Conservation (phyloP, 2,797 vertebrate genomes). For the Monodelphis domestica region DNA sequence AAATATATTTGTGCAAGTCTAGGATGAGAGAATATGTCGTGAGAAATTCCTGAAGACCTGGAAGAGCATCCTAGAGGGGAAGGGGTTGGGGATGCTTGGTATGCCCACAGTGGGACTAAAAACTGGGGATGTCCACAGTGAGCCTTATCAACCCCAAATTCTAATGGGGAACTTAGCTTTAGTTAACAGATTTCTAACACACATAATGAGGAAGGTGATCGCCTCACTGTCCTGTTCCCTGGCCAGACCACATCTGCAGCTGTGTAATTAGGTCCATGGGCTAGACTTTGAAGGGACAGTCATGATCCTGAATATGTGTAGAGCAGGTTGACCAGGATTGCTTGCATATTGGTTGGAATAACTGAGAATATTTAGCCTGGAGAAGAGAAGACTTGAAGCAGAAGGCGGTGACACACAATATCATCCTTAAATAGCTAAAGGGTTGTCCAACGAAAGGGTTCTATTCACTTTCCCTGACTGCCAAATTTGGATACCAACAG, state of each 20-base stretch:
- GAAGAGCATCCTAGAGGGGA: not conserved
- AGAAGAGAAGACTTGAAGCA: not conserved
- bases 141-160: not conserved
- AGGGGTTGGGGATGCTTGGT: not conserved
- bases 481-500: not conserved
- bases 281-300: not conserved
- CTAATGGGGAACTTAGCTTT: not conserved
- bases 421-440: not conserved
- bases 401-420: too few species aligned
- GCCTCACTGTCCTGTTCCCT: not conserved
- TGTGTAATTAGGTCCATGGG: not conserved
- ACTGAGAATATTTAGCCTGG: not conserved
- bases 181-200: not conserved
- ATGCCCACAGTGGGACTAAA: not conserved
- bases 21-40: not conserved
- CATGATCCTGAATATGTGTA: not conserved
- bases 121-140: not conserved
- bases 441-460: not conserved
- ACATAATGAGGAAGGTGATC: too few species aligned
- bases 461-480: not conserved
- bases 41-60: not conserved
- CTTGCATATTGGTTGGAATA: not conserved
- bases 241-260: not conserved
- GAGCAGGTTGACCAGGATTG: not conserved
- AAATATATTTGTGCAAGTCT: not conserved